Evolutionary conservation across 2,888 invertebrate species (phyloP), one percentile per base, ranked within the genome.

Genomic region (Portevinia maculata): DNA sequence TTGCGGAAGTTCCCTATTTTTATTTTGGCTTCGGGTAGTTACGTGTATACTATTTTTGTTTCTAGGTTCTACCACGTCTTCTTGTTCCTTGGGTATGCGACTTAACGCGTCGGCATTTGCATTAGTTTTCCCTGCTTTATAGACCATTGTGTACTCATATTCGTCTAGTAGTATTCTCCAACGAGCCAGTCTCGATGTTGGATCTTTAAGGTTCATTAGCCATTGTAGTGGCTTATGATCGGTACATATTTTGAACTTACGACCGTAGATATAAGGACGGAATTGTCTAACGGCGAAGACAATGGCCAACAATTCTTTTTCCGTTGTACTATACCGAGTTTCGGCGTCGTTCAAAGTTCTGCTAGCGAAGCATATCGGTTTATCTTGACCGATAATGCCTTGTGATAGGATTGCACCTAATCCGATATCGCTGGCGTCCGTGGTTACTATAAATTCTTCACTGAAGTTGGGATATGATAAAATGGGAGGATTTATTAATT

Each of bases 151-250:
- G 53, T 87, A 87, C 7, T 87, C 86, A 52, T 85, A 88, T 69
- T 87, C 86, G 32, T 85, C 85, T 1, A 88, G 70, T 79, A 85
- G 85, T n/a, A 88, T 67, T 48, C 86, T 41, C 87, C 87, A 50
- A 17, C 30, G 48, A 19, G 46, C 9, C 7, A 34, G 5, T 34
- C 34, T 34, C 34, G 34, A 34, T 19, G 41, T 78, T 24, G 85
- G 85, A 37, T 87, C 86, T 65, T 86, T 87, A 5, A 84, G 28
- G 24, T 76, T 84, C 41, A 83, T 64, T 13, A 86, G 53, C 85
- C 85, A 87, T 52, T 71, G 53, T 3, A 88, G 69, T 1, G 87
- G 86, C 41, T 84, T 84, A 84, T 88, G 87, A 59, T 88, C 88
- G 0, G 87, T 88, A 3, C 86, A 73, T 7, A 88, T 74, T 48